Base-by-base conservation (phyloP, 2,113 vertebrate genomes). In the Genyomyrus donnyi region DNA sequence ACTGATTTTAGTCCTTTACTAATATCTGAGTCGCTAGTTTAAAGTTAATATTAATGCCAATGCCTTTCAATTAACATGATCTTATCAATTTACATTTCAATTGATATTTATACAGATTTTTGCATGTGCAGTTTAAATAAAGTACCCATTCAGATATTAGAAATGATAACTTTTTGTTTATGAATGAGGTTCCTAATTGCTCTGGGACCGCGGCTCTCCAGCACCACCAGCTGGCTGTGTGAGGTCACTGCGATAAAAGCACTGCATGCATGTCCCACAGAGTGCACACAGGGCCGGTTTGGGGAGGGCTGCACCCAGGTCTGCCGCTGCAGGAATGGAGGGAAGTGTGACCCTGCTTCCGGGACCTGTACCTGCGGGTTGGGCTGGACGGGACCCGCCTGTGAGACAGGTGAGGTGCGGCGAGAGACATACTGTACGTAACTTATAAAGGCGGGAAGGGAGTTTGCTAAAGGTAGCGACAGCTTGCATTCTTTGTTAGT, bases 301-400 rank as follows among this genome's bases (percentile, higher is more conserved):
- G 98, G 98, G 0, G 0, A 0, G 0, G 92, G 93, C 91, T 99
- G 98, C 58, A 91, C 88, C 90, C 95, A 91, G 6, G 48, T 0
- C 70, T 99, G 98, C 89, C 84, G 95, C 93, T 99, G 98, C 94
- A 96, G 0, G 39, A 97, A 98, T 0, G 95, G 96, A 10, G 98
- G 95, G 0, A 27, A 94, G 84, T 99, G 98, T 6, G 91, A 97
- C 0, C 0, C 95, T 0, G 39, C 89, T 1, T 88, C 94, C 0
- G 98, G 98, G 46, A 96, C 94, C 92, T 99, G 98, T 45, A 92
- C 91, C 0, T 99, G 98, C 1, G 92, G 95, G 0, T 96, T 97
- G 0, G 98, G 98, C 5, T 98, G 98, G 97, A 98, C 5, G 0
- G 98, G 98, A 1, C 89, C n/a, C 0, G 95, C 85, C 91, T 99